Percentiles rank a stretch among this genome's conserved stretches.
phyloP scores from a whole-genome alignment of 2,888 invertebrate genomes.

The Acanthococcus lagerstroemiae region DNA sequence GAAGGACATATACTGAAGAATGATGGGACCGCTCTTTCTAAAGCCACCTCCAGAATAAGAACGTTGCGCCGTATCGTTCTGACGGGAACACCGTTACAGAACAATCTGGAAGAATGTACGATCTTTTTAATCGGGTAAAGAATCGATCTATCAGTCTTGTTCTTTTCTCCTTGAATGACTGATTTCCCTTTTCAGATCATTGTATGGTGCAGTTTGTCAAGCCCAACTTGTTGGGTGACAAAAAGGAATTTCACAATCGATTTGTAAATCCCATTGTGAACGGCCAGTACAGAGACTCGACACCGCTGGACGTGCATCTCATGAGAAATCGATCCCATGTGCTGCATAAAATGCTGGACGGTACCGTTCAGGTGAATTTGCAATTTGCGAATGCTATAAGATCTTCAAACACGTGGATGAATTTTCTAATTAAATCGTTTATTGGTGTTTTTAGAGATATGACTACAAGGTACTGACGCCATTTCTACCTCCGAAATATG shows the following conservation, averaged over 20 bases:
- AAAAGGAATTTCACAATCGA: slow-evolving; percentile 85
- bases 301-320: slow-evolving; percentile 71
- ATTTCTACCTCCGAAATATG: slow-evolving; percentile 90
- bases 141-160: not conserved
- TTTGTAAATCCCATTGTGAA: slow-evolving; percentile 96
- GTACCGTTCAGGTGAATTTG: slow-evolving; percentile 66
- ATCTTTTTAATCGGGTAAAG: slow-evolving; percentile 32
- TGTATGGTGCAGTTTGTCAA: slow-evolving; percentile 99
- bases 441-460: slow-evolving; percentile 52
- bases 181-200: slow-evolving; percentile 57
- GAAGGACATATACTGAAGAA: slow-evolving; percentile 96
- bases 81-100: slow-evolving; percentile 96
- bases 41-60: slow-evolving; percentile 70
- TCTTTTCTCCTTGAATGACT: too few species aligned
- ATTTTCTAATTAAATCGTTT: too few species aligned
- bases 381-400: too few species aligned
- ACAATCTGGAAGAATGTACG: slow-evolving; percentile 85
- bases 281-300: slow-evolving; percentile 92
- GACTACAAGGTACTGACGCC: slow-evolving; percentile 89
- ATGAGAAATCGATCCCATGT: slow-evolving; percentile 94
- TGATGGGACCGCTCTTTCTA: slow-evolving; percentile 77
- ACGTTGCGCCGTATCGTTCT: slow-evolving; percentile 84
- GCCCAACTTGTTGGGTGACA: slow-evolving; percentile 82
- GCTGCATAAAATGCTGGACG: slow-evolving; percentile 84
- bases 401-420: too few species aligned